Conservation (phyloP, 2,888 invertebrate species). For the Adelphocoris suturalis region DNA sequence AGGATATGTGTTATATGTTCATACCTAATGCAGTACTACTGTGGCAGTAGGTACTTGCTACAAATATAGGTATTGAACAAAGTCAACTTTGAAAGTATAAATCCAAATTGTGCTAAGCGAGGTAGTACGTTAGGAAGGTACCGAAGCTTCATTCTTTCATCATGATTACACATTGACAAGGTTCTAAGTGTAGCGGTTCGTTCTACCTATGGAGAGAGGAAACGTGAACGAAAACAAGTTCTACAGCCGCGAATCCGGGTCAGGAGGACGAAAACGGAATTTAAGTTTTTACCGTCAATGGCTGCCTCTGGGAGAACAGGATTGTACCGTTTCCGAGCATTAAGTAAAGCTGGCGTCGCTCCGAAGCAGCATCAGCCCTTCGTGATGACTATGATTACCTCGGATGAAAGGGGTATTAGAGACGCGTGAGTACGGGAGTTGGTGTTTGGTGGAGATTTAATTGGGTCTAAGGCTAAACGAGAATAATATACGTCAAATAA, state of each 20-base stretch:
- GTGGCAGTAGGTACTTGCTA: too few species aligned
- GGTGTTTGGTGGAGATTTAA: neutral
- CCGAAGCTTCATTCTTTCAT: neutral
- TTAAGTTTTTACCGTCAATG: neutral
- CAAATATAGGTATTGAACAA: too few species aligned
- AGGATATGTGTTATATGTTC: too few species aligned
- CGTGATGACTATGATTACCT: neutral
- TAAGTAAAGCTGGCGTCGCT: neutral
- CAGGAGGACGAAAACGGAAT: neutral
- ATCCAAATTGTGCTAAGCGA: neutral
- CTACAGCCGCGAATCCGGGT: neutral
- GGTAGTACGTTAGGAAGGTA: neutral
- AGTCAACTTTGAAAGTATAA: neutral
- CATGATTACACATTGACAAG: neutral
- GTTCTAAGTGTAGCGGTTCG: neutral
- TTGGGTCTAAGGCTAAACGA: too few species aligned
- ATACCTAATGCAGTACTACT: too few species aligned
- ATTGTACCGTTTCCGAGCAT: conserved; percentile 31
- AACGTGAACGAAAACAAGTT: conserved; percentile 32
- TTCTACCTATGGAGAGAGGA: neutral
- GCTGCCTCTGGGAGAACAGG: neutral
- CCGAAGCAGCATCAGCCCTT: neutral
- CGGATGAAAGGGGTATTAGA: neutral
- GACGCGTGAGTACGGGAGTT: neutral
- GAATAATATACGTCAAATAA: too few species aligned